phyloP scores from a whole-genome alignment of 64 coral and sea anemone species.

The Montipora cactus region DNA sequence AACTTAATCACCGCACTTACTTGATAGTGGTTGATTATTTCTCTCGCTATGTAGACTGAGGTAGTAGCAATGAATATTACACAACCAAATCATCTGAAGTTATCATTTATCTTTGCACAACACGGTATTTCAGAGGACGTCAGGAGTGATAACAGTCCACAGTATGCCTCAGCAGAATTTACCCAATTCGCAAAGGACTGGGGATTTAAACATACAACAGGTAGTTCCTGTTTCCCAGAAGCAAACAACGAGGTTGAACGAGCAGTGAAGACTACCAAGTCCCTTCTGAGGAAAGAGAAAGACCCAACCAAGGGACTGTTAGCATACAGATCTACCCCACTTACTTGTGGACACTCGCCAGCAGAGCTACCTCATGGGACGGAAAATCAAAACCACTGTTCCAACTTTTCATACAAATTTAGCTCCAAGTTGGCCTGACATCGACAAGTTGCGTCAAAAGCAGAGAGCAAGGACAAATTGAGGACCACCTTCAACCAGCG shows the following conservation, averaged over 20 bases:
- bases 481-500: slow-evolving; percentile 6
- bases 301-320: no score
- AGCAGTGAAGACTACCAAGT: no score
- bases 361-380: slow-evolving; percentile 55
- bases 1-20: not conserved
- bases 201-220: no score
- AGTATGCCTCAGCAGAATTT: not conserved
- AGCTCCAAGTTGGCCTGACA: not conserved
- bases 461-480: slow-evolving; percentile 2
- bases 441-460: not conserved
- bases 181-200: no score
- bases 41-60: slow-evolving; percentile 12
- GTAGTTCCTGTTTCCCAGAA: no score
- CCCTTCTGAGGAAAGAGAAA: no score
- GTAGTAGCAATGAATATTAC: not conserved
- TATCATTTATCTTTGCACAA: slow-evolving; percentile 25
- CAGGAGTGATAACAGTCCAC: slow-evolving; percentile 46
- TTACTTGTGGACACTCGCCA: slow-evolving; percentile 21
- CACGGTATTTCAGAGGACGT: slow-evolving; percentile 57
- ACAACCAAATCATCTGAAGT: not conserved
- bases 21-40: not conserved
- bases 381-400: slow-evolving; percentile 36
- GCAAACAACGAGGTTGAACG: no score
- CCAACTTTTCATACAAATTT: not conserved
- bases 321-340: no score